Evolutionary conservation across 2,888 invertebrate genomes (phyloP).

Genomic region (Cataglyphis livida): DNA sequence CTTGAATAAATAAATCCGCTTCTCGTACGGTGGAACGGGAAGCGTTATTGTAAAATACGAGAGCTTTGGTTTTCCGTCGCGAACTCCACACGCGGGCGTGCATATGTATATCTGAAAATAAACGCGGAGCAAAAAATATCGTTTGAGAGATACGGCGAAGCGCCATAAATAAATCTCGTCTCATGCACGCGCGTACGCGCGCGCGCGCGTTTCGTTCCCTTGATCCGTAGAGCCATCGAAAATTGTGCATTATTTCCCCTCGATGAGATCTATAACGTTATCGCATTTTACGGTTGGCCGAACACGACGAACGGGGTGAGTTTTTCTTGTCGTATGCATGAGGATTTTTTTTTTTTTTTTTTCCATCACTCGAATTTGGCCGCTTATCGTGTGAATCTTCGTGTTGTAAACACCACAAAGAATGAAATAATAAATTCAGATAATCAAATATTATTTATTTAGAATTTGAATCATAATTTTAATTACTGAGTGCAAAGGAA

Average conservation of each 20-base stretch:
- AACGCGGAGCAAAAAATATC: conserved; percentile 53
- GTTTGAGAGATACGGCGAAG: conserved; percentile 38
- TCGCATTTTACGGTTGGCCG: conserved; percentile 54
- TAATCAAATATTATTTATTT: not conserved
- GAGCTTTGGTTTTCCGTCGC: conserved; percentile 41
- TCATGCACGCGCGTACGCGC: conserved; percentile 4
- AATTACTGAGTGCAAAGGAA: not conserved
- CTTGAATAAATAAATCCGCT: conserved; percentile 53
- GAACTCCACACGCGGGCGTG: not conserved
- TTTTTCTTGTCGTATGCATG: conserved; percentile 24
- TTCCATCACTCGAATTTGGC: not conserved
- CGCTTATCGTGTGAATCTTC: not conserved
- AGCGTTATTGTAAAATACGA: conserved; percentile 53
- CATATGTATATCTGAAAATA: conserved; percentile 52
- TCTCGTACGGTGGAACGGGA: conserved; percentile 15
- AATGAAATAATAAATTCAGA: not conserved
- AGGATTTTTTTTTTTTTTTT: not conserved
- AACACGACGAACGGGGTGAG: conserved; percentile 36
- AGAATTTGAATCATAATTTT: not conserved
- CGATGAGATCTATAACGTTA: conserved; percentile 54
- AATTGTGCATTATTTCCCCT: conserved; percentile 55
- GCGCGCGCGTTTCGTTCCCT: conserved; percentile 6
- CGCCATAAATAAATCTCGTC: conserved; percentile 48
- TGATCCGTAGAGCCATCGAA: conserved; percentile 49
- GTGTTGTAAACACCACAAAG: not conserved